Evolutionary conservation across 2,113 vertebrate species (phyloP), one percentile per base, ranked within the genome.

Genomic region (Siphamia tubifer): DNA sequence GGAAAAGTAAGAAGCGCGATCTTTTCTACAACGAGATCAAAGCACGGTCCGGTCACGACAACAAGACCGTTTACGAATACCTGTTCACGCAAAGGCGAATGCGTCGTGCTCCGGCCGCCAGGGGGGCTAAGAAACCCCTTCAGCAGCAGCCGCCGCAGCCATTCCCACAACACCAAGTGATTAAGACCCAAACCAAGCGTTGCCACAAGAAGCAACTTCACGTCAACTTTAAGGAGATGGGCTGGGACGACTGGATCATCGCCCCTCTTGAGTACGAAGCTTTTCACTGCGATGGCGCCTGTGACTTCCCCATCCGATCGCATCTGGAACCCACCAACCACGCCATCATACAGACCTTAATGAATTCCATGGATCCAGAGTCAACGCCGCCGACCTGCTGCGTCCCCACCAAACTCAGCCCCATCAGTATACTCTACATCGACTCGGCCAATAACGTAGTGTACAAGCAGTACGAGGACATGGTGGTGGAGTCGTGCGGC

Each of bases 241-340:
- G 98, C 82, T 98, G 98, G 98, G 97, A 98, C 24, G 97, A 99
- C 90, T 99, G 97, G 97, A 99, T 99, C 91, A 99, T 99, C 2
- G 97, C 97, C 0, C 97, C 97, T 1, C 91, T 98, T 47, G 97
- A 98, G 64, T 99, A 99, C 0, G 95, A 98, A 74, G 97, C 97
- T 0, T 97, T 94, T 77, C 97, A 98, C 85, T 99, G 97, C 0
- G 95, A 97, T 44, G 97, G 97, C 12, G 91, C 95, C 13, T 99
- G 97, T 2, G 96, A 98, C 76, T 99, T 99, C 85, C 97, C 97
- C 5, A 93, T 99, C 36, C 95, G 96, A 38, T 98, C 97, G 15
- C 97, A 99, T 62, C 90, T 99, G 42, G 97, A 99, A 75, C 97
- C 97, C 23, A 99, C 97, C 74, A 99, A 99, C 79, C 97, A 99